Percentiles rank a stretch among this genome's conserved stretches.
phyloP scores from a whole-genome alignment of 2,797 vertebrate species.

The Gorsachius magnificus region DNA sequence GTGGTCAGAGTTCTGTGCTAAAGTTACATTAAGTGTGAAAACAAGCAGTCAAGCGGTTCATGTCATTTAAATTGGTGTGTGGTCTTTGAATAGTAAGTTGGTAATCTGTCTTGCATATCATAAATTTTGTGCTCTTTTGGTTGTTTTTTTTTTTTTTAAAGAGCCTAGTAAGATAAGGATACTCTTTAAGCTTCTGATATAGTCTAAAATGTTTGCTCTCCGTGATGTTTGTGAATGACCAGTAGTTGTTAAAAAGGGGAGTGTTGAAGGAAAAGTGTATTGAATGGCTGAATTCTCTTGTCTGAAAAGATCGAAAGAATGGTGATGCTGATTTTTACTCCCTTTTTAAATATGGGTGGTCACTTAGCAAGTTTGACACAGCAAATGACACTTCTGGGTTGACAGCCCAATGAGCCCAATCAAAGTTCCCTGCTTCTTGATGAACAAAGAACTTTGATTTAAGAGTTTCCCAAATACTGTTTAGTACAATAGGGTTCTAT shows the following conservation, averaged over 20 bases:
- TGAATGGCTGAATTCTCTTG: not conserved
- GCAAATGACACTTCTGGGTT: not conserved
- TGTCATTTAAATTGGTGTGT: not conserved
- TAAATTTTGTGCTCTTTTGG: not conserved
- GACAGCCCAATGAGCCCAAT: not conserved
- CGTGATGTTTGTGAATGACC: not conserved
- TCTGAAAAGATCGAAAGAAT: not conserved
- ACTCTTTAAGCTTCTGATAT: not conserved
- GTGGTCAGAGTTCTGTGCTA: not conserved
- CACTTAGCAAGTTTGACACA: not conserved
- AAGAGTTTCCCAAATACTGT: not conserved
- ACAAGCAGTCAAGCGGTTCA: not conserved
- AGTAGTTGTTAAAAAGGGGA: not conserved
- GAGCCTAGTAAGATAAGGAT: not conserved
- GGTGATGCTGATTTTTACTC: not conserved
- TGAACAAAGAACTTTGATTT: not conserved
- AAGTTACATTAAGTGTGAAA: not conserved
- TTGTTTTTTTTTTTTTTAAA: not conserved
- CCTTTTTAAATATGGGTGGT: not conserved
- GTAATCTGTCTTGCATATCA: fast-evolving
- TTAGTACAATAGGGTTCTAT: not conserved
- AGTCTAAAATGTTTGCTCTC: not conserved
- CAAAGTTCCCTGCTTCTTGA: not conserved
- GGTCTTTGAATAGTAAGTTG: not conserved
- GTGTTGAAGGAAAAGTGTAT: not conserved